Conservation (phyloP, 2,888 invertebrate genomes). For the Geophilus truncorum region DNA sequence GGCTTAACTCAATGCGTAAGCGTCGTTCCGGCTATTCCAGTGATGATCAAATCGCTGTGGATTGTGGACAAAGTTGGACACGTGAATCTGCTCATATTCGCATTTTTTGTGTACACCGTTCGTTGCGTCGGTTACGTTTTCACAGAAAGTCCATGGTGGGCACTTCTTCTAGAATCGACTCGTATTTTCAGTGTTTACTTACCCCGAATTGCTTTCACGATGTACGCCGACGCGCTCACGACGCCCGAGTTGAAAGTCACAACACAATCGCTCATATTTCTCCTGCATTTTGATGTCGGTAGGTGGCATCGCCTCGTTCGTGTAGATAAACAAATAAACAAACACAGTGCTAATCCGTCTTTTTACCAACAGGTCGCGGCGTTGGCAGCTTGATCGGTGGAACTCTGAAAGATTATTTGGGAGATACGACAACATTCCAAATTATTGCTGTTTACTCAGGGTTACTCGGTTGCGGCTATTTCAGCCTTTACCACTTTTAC, state of each 20-base stretch:
- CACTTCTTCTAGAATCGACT: conserved; percentile 34
- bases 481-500: conserved; percentile 20
- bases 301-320: background rate
- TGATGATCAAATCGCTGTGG: conserved; percentile 71
- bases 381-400: conserved; percentile 30
- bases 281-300: conserved; percentile 33
- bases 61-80: conserved; percentile 78
- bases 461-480: background rate
- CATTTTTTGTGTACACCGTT: conserved; percentile 74
- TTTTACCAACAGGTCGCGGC: conserved; percentile 20
- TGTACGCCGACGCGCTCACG: background rate
- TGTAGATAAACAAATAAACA: too few species aligned
- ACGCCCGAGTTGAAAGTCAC: conserved; percentile 30
- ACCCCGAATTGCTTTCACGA: background rate
- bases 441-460: conserved; percentile 20
- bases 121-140: conserved; percentile 54
- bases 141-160: conserved; percentile 31
- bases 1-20: conserved; percentile 64
- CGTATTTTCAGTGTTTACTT: conserved; percentile 32
- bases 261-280: background rate
- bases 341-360: background rate
- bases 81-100: conserved; percentile 73
- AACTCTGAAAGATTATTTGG: background rate
- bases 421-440: conserved; percentile 29
- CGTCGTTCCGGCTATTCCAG: conserved; percentile 64